Evolutionary conservation across 2,888 invertebrate genomes (phyloP), one percentile per base, ranked within the genome.

Genomic region (Eulithis testata): DNA sequence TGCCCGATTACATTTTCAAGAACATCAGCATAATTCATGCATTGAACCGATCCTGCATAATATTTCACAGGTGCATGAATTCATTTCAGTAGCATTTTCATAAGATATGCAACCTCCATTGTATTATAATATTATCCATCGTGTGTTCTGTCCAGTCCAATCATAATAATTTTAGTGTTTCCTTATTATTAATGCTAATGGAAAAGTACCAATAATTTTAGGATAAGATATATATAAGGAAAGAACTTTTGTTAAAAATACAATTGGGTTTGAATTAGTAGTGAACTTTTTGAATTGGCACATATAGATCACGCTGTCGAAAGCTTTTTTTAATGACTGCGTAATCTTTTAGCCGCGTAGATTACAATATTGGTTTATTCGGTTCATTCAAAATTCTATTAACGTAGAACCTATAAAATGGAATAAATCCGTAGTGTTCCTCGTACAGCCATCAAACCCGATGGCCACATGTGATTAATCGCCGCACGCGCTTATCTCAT

Each of bases 401-500:
- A 53, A 7, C 14, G 55, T 55, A 31, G 40, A 40, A 14, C 12
- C 61, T 47, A 56, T 66, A 56, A 55, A 66, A 56, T 49, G 2
- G 11, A 45, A 56, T 56, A 61, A 54, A 47, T 61, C 40, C 52
- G 45, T 66, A 62, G 49, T 7, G 37, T 66, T 63, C 60, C 47
- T 36, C 52, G 49, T 60, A 54, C 43, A 60, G 63, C 66, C 56
- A 63, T 66, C 60, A 63, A 63, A 63, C 9, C 11, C 52, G 60
- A 61, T 66, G 50, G 66, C 71, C 72, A 70, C 72, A 75, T 72
- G 71, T 75, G 70, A 84, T 84, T 83, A 80, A 86, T 85, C 73
- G 76, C 74, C 76, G 80, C 79, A 81, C 81, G 78, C 79, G 82
- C 79, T 83, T 84, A 84, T 84, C 84, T 85, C 82, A 84, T 86